Evolutionary conservation across 2,797 vertebrate genomes (phyloP).

Genomic region (Craterocephalus amniculus): DNA sequence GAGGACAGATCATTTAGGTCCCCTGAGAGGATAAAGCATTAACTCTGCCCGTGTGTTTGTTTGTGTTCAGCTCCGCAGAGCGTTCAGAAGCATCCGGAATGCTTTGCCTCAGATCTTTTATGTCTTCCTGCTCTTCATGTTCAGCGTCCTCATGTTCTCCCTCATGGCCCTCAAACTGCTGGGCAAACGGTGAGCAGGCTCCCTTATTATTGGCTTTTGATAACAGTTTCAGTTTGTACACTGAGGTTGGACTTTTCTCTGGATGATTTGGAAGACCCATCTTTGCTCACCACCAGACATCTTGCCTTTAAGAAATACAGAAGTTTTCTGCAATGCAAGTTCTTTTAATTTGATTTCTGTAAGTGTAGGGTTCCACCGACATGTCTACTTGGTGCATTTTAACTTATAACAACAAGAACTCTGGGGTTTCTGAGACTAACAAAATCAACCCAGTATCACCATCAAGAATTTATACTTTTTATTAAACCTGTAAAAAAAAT

Average conservation of each 20-base stretch:
- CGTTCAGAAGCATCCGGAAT: constrained; percentile 92
- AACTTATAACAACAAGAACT: background rate
- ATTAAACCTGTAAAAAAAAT: no score
- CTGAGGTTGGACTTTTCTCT: background rate
- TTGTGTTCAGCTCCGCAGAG: constrained; percentile 87
- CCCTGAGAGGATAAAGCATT: background rate
- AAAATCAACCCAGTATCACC: no score
- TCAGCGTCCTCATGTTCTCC: constrained; percentile 92
- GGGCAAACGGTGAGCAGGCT: constrained; percentile 84
- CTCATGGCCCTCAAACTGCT: constrained; percentile 95
- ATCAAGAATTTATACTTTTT: no score
- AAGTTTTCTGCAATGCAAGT: background rate
- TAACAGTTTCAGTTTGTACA: background rate
- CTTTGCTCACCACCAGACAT: background rate
- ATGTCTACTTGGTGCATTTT: no score
- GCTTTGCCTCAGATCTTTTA: constrained; percentile 91
- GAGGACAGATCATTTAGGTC: background rate
- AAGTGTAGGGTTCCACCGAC: background rate
- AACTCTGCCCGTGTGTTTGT: constrained; percentile 18
- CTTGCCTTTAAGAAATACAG: background rate
- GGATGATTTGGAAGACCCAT: background rate
- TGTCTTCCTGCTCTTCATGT: constrained; percentile 92
- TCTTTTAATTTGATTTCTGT: background rate
- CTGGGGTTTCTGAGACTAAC: no score
- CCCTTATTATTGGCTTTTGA: background rate